Percentiles rank a stretch among this genome's conserved stretches.
phyloP scores from a whole-genome alignment of 2,113 vertebrate species.

The Proterorhinus semilunaris region DNA sequence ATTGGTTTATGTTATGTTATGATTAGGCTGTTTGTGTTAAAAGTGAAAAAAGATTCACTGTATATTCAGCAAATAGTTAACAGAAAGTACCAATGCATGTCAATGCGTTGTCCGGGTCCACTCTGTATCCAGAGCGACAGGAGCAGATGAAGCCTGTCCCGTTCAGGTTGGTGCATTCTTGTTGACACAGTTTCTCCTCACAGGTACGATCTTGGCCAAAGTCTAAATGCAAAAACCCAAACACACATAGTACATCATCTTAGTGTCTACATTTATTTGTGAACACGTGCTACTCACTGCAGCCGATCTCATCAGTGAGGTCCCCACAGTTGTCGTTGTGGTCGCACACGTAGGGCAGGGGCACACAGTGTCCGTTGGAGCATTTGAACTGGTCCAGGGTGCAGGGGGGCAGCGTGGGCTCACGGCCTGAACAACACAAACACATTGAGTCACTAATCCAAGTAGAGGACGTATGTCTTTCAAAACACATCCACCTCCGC shows the following conservation, averaged over 20 bases:
- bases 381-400: slow-evolving; percentile 88
- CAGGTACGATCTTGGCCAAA: slow-evolving; percentile 81
- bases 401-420: slow-evolving; percentile 84
- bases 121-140: slow-evolving; percentile 81
- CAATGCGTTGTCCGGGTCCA: slow-evolving; percentile 79
- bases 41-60: no score
- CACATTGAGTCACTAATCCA: slow-evolving; percentile 18
- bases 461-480: slow-evolving; percentile 6
- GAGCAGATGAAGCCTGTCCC: slow-evolving; percentile 90
- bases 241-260: background rate
- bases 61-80: background rate
- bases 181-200: slow-evolving; percentile 87
- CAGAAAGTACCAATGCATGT: slow-evolving; percentile 73
- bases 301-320: slow-evolving; percentile 86
- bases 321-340: slow-evolving; percentile 89
- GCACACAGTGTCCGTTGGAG: slow-evolving; percentile 83
- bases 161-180: slow-evolving; percentile 85
- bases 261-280: background rate
- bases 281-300: slow-evolving; percentile 83
- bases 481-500: slow-evolving; percentile 1
- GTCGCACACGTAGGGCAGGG: slow-evolving; percentile 84
- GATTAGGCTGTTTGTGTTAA: no score
- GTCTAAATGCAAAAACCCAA: slow-evolving; percentile 69
- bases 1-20: no score
- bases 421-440: slow-evolving; percentile 72